Conservation (phyloP, 2,113 vertebrate species). For the Odontophorus gujanensis region DNA sequence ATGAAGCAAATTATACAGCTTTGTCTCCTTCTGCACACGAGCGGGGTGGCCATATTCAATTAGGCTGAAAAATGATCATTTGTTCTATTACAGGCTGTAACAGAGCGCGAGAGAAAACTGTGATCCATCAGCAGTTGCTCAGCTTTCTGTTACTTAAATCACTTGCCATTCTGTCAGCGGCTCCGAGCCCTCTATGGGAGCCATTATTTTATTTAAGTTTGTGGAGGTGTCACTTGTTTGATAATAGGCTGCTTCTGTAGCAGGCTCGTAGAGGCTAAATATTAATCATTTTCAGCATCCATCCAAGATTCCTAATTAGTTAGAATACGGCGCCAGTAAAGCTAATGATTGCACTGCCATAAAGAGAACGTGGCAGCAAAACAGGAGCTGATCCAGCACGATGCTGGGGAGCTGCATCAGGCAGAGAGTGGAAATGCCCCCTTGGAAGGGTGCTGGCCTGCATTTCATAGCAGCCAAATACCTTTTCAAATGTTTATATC, state of each 20-base stretch:
- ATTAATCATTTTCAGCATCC: slow-evolving; percentile 60
- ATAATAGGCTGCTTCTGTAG: slow-evolving; percentile 48
- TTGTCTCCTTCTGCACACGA: slow-evolving; percentile 26
- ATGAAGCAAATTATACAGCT: slow-evolving; percentile 28
- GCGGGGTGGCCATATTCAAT: slow-evolving; percentile 49
- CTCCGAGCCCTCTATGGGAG: slow-evolving; percentile 21
- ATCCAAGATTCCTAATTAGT: slow-evolving; percentile 45
- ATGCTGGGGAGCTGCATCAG: rapidly evolving
- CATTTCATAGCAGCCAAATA: rapidly evolving
- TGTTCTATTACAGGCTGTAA: slow-evolving; percentile 34
- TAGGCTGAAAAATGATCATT: slow-evolving; percentile 71
- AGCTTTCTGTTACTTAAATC: slow-evolving; percentile 7
- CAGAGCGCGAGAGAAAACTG: not conserved
- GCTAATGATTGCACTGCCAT: not conserved
- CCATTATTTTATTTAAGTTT: slow-evolving; percentile 61
- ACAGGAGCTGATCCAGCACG: not conserved
- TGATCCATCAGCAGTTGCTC: slow-evolving; percentile 36
- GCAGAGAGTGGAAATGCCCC: not conserved
- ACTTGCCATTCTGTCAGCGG: not conserved
- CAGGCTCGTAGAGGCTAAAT: slow-evolving; percentile 3
- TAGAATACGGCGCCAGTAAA: not conserved
- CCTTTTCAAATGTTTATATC: rapidly evolving
- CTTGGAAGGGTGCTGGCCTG: rapidly evolving
- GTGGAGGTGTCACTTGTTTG: slow-evolving; percentile 48
- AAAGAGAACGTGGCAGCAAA: not conserved